Evolutionary conservation across 2,797 vertebrate species (phyloP).

Genomic region (Loris lydekkerianus): DNA sequence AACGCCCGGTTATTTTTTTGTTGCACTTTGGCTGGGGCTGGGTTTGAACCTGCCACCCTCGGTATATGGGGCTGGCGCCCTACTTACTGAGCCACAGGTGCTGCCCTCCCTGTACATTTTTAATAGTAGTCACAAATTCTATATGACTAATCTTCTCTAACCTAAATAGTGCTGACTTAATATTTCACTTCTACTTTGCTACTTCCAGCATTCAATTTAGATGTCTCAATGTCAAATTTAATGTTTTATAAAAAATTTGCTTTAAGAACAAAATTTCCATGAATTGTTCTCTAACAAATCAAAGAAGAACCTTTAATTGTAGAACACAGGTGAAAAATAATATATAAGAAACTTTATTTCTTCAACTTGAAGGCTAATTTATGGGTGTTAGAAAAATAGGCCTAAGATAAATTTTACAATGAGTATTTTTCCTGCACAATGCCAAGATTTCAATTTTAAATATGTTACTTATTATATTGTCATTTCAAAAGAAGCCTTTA

Average conservation of each 20-base stretch:
- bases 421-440: background rate
- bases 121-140: conserved; percentile 46
- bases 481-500: conserved; percentile 50
- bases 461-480: conserved; percentile 18
- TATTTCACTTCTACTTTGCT: conserved; percentile 54
- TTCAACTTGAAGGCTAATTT: conserved; percentile 13
- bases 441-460: conserved; percentile 60
- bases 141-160: conserved; percentile 11
- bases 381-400: conserved; percentile 38
- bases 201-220: conserved; percentile 44
- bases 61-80: no score
- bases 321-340: conserved; percentile 60
- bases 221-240: conserved; percentile 46
- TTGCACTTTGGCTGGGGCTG: no score
- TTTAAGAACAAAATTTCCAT: conserved; percentile 63
- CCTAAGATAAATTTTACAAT: conserved; percentile 16
- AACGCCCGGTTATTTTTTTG: no score
- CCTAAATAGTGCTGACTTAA: conserved; percentile 24
- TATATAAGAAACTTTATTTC: conserved; percentile 21
- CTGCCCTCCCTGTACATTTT: background rate
- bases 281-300: conserved; percentile 49
- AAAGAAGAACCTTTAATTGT: conserved; percentile 47
- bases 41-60: no score
- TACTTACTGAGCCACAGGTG: no score
- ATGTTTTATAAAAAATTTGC: conserved; percentile 51